Evolutionary conservation across 2,888 invertebrate species (phyloP), one percentile per base, ranked within the genome.

Genomic region (Himalopsyche kuldschensis): DNA sequence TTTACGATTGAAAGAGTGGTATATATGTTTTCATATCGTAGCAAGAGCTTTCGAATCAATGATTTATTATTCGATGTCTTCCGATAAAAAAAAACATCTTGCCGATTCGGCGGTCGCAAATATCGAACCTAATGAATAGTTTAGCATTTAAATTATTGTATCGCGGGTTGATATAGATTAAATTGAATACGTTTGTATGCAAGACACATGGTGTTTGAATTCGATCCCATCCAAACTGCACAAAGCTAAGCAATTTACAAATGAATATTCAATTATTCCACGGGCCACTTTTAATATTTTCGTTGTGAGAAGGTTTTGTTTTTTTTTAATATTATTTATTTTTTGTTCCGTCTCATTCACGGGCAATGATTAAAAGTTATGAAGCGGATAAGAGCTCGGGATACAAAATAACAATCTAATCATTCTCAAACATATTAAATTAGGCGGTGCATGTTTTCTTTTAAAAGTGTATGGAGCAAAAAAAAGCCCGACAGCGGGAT

Each of bases 371-470:
- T 84, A 84, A 84, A 84, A 84, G 83, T 78, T 80, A 83, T 46
- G 83, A 77, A 83, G 83, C 83, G 80, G 80, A 80, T 83, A 83
- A 83, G 80, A 77, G 83, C 83, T 83, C 83, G 83, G 48, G 83
- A 80, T 83, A 83, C 83, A 69, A 80, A 83, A 83, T 84, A 84
- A 85, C 85, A 85, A 85, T 82, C 85, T 85, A 85, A 85, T 85
- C 85, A 85, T 85, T 85, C 76, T 79, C 85, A 85, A 85, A 85
- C 85, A 85, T 85, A 85, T 85, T 85, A 85, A 83, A 85, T 85
- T 81, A 85, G 85, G 78, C 85, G 85, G 85, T 47, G 79, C 78
- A 78, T 84, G 83, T 84, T 84, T 84, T 81, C 83, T 78, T 84
- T 81, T 78, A 80, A 47, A 83, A 83, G 83, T 80, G 81, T 80